Evolutionary conservation across 2,113 vertebrate species (phyloP), one percentile per base, ranked within the genome.

Genomic region (Balaeniceps rex): DNA sequence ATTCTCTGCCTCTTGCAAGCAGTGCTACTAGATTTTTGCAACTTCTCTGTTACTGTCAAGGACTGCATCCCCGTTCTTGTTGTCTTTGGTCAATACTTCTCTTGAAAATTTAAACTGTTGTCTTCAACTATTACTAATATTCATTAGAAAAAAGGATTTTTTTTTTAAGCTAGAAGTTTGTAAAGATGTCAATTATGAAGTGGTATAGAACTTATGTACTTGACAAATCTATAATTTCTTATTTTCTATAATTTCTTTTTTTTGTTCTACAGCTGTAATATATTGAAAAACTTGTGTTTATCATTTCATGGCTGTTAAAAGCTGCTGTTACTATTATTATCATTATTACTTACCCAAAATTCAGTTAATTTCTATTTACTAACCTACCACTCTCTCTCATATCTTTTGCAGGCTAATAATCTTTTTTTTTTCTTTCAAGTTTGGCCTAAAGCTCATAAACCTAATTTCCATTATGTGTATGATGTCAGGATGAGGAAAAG

Each of bases 311-410:
- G 71, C 79, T 96, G 17, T 95, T 90, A 93, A 97, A 95, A 86
- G 28, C 19, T 68, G 64, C 58, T 61, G 26, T 18, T 70, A 38
- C 85, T 95, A 83, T 92, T 97, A 54, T 84, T 94, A 69, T 87
- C 96, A 87, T 92, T 97, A 88, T 95, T 97, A 57, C 74, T 97
- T 95, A 90, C 28, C 7, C 65, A 93, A 89, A 96, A 95, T 72
- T 83, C 65, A 93, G 44, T 97, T 97, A 90, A 96, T 97, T 97
- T 96, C 81, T 66, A 88, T 97, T 95, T 95, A 87, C 38, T 97
- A 63, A 95, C 96, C 58, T 94, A n/a, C 19, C 63, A 86, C 14
- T 61, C 26, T 87, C 31, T 74, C 34, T 91, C 52, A 42, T 95
- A 86, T 93, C 52, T 95, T 91, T 90, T 92, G 26, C 55, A 94